Conservation (phyloP, 2,888 invertebrate genomes). For the Diaperis boleti region DNA sequence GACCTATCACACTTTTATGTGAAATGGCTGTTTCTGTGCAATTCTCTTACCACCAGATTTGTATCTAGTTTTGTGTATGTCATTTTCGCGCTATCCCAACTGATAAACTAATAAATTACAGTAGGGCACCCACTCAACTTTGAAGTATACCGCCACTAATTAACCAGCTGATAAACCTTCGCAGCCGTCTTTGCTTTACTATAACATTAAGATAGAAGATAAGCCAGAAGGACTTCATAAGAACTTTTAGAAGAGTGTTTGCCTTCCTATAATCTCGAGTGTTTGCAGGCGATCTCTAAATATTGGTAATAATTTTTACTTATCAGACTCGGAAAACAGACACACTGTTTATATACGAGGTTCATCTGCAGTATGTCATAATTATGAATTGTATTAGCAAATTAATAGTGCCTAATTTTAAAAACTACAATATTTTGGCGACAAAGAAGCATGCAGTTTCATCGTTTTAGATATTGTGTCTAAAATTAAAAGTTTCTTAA, state of each 20-base stretch:
- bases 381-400: constrained; percentile 43
- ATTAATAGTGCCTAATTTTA: too few species aligned
- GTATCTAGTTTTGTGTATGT: not conserved
- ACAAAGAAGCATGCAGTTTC: too few species aligned
- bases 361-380: too few species aligned
- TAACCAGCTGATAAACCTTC: constrained; percentile 31
- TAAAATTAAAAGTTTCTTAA: too few species aligned
- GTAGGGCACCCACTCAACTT: constrained; percentile 22
- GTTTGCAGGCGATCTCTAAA: constrained; percentile 41
- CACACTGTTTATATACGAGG: too few species aligned
- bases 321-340: constrained; percentile 37
- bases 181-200: constrained; percentile 25
- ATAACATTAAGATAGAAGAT: constrained; percentile 40
- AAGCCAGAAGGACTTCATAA: constrained; percentile 38
- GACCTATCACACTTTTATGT: too few species aligned
- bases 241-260: constrained; percentile 39
- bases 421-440: too few species aligned
- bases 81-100: not conserved
- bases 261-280: constrained; percentile 37
- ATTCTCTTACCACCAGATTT: too few species aligned
- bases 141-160: constrained; percentile 40
- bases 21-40: too few species aligned
- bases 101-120: constrained; percentile 20
- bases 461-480: too few species aligned
- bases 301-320: constrained; percentile 36